Evolutionary conservation across 1,140 invertebrate species (phyloP).

Genomic region (Drosophila melanogaster): Release_6_plus_ISO1_MT NT_033777.3:8553501-8554000

Average conservation of each 20-base stretch:
- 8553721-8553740: slow-evolving; percentile 62
- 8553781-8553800: slow-evolving; percentile 53
- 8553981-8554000: slow-evolving; percentile 18
- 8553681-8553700: slow-evolving; percentile 40
- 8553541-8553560: slow-evolving; percentile 68
- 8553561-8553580: slow-evolving; percentile 62
- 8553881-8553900: neutral
- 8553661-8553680: neutral
- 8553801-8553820: slow-evolving; percentile 60
- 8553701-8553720: slow-evolving; percentile 56
- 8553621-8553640: slow-evolving; percentile 59
- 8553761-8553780: slow-evolving; percentile 56
- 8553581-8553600: slow-evolving; percentile 71
- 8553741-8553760: slow-evolving; percentile 48
- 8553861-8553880: neutral
- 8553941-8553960: slow-evolving; percentile 66
- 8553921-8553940: slow-evolving; percentile 72
- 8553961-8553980: slow-evolving; percentile 34
- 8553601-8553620: slow-evolving; percentile 64
- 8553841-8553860: slow-evolving; percentile 55
- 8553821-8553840: slow-evolving; percentile 60
- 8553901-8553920: slow-evolving; percentile 54
- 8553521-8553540: slow-evolving; percentile 68
- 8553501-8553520: slow-evolving; percentile 76
- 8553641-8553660: neutral